A percentile compares a stretch with the other conserved stretches of the same genome.
phyloP scores from a whole-genome alignment of 2,113 vertebrate genomes.

The Bombycilla garrulus region DNA sequence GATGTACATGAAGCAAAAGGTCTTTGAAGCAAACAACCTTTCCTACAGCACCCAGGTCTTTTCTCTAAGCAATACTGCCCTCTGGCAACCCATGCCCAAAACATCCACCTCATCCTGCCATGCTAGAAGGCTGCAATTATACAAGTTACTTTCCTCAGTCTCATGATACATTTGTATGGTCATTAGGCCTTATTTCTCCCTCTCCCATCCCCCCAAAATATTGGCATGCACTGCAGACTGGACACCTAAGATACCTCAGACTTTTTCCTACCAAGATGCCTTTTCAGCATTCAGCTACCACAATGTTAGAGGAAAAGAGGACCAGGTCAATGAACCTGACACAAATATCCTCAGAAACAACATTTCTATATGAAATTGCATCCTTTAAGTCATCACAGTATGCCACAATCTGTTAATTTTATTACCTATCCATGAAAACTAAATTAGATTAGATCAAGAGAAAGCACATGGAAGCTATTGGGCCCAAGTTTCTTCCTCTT shows the following conservation, averaged over 20 bases:
- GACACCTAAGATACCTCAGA: background rate
- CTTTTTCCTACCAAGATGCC: background rate
- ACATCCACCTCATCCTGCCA: background rate
- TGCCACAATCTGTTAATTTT: slow-evolving; percentile 27
- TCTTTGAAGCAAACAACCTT: background rate
- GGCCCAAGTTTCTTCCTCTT: background rate
- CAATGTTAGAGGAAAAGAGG: background rate
- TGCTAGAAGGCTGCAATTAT: background rate
- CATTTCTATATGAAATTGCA: background rate
- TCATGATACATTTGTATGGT: background rate
- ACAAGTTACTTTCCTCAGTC: background rate
- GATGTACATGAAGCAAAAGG: background rate
- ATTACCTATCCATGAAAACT: slow-evolving; percentile 29
- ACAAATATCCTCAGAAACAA: background rate
- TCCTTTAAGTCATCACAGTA: background rate
- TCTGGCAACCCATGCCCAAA: background rate
- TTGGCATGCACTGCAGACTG: background rate
- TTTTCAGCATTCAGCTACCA: background rate
- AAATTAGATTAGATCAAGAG: background rate
- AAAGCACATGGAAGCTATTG: background rate
- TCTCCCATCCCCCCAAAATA: background rate
- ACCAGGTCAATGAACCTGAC: background rate
- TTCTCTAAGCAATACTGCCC: background rate
- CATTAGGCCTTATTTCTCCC: background rate
- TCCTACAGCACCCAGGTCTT: background rate